Evolutionary conservation across 2,888 invertebrate genomes (phyloP).

Genomic region (Meghimatium bilineatum): DNA sequence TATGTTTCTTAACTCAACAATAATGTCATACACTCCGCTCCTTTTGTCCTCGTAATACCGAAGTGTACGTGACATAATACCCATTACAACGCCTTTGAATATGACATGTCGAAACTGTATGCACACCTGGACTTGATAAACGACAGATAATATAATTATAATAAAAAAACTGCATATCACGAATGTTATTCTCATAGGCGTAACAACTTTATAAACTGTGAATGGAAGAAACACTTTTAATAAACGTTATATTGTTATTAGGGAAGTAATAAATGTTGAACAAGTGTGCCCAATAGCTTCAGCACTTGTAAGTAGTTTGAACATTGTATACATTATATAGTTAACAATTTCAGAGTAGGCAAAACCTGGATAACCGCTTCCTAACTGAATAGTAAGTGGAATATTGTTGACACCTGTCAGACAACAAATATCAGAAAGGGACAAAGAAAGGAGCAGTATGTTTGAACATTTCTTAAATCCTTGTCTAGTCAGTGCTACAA

Average conservation of each 20-base stretch:
- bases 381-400: background rate
- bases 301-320: background rate
- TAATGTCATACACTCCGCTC: background rate
- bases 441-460: constrained; percentile 6
- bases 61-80: background rate
- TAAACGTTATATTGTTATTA: constrained; percentile 14
- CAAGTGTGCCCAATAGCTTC: background rate
- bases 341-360: background rate
- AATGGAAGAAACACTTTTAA: background rate
- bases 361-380: background rate
- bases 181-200: background rate
- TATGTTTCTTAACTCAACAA: background rate
- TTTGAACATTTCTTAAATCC: constrained; percentile 30
- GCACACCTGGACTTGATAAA: background rate
- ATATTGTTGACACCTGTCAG: constrained; percentile 7
- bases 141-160: background rate
- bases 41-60: background rate
- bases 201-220: background rate
- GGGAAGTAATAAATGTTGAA: background rate
- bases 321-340: background rate
- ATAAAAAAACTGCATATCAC: background rate
- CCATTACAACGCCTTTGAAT: background rate
- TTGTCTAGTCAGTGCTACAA: background rate
- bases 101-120: background rate
- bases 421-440: background rate